Conservation (phyloP, 1,140 invertebrate species). For the Microplitis demolitor region DNA sequence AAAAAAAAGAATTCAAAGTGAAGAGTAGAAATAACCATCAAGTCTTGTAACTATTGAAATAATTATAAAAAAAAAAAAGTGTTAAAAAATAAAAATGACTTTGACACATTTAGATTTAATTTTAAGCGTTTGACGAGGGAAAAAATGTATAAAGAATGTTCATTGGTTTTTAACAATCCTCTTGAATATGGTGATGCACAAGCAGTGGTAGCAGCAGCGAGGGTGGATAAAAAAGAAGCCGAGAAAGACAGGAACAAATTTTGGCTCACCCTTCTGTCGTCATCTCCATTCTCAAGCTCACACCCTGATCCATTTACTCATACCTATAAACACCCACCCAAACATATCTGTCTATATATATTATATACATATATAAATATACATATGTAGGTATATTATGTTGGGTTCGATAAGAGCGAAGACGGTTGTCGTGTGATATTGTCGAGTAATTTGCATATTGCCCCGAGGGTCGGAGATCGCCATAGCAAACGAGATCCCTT, state of each 20-base stretch:
- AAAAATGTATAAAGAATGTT: not conserved
- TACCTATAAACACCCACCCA: too few relatives aligned
- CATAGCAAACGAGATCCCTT: conserved; percentile 22
- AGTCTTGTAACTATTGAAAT: not conserved
- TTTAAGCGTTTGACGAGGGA: not conserved
- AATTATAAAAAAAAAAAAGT: not conserved
- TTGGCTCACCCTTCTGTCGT: not conserved
- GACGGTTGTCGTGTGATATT: conserved; percentile 27
- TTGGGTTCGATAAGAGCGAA: conserved; percentile 28
- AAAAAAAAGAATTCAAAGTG: too few relatives aligned
- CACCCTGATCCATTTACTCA: too few relatives aligned
- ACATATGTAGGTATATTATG: conserved; percentile 25
- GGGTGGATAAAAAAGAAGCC: not conserved
- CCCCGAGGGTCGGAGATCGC: conserved; percentile 27
- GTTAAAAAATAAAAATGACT: not conserved
- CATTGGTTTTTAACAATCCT: conserved; percentile 24
- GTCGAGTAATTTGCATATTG: conserved; percentile 32
- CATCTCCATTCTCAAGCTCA: conserved; percentile 6
- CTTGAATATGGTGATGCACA: conserved; percentile 19
- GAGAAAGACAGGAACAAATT: not conserved
- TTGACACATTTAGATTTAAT: not conserved
- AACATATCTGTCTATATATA: not conserved
- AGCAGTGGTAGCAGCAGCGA: not conserved
- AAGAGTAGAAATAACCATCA: too few relatives aligned
- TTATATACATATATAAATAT: not conserved